These are phyloP conservation scores for Mactromeris polynyma DNA, from an alignment of 2,888 invertebrate genomes.

Conservation along the genomic window DNA sequence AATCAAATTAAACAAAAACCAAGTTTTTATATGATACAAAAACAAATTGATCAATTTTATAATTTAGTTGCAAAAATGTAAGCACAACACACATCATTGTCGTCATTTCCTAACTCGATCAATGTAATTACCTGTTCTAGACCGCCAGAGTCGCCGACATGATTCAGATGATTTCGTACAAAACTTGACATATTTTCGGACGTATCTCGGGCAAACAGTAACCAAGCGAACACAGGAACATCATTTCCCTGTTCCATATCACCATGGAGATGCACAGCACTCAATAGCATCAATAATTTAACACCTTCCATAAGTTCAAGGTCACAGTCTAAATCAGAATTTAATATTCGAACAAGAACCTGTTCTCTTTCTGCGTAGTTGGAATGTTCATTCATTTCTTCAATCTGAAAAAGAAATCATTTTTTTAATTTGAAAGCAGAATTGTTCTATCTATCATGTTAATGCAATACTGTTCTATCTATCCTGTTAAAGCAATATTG, in stretches of 20 bases:
- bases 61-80: too few relatives aligned
- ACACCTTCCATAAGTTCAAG: constrained; percentile 86
- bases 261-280: constrained; percentile 85
- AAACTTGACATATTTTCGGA: constrained; percentile 85
- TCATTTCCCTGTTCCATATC: constrained; percentile 81
- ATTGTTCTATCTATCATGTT: too few relatives aligned
- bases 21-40: too few relatives aligned
- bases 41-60: too few relatives aligned
- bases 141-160: constrained; percentile 87
- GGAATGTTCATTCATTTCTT: constrained; percentile 72
- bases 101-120: too few relatives aligned
- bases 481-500: too few relatives aligned
- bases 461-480: too few relatives aligned
- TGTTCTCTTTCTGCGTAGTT: constrained; percentile 75
- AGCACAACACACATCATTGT: too few relatives aligned
- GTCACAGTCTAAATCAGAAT: constrained; percentile 83
- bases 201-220: constrained; percentile 87
- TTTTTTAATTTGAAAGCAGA: too few relatives aligned
- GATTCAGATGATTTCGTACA: constrained; percentile 87
- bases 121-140: constrained; percentile 86
- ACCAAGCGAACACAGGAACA: constrained; percentile 87
- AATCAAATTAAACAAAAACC: too few relatives aligned
- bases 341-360: constrained; percentile 77
- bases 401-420: constrained; percentile 71
- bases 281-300: constrained; percentile 87